Evolutionary conservation across 1,140 invertebrate genomes (phyloP).

Genomic region (Calosoma granatense): DNA sequence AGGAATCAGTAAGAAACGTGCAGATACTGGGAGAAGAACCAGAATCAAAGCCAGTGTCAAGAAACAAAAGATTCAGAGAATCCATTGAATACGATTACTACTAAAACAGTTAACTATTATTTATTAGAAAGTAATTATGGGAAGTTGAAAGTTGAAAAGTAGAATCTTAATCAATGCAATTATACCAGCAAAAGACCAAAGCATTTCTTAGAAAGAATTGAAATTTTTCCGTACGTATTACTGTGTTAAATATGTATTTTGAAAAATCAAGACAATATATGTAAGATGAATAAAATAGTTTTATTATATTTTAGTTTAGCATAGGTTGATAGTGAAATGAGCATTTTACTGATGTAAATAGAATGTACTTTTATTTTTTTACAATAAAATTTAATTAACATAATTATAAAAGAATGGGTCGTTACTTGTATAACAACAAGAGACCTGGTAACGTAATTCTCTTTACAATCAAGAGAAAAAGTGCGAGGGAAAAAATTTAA

Average conservation of each 20-base stretch:
- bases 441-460: too few relatives aligned
- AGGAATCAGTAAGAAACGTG: constrained; percentile 46
- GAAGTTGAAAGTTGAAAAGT: constrained; percentile 10
- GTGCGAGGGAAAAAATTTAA: too few relatives aligned
- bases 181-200: background rate
- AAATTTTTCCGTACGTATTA: background rate
- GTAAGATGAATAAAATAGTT: background rate
- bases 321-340: background rate
- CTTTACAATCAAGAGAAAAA: too few relatives aligned
- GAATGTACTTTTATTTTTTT: background rate
- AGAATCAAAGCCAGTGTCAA: constrained; percentile 15
- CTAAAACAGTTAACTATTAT: too few relatives aligned
- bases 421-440: too few relatives aligned
- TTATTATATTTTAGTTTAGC: background rate
- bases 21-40: constrained; percentile 47
- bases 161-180: constrained; percentile 10
- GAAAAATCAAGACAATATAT: background rate
- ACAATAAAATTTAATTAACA: background rate
- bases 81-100: constrained; percentile 12
- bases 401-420: background rate
- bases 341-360: background rate
- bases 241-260: background rate
- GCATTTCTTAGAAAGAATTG: background rate
- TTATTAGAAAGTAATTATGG: constrained; percentile 13
- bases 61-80: constrained; percentile 23